Conservation (phyloP, 2,797 vertebrate genomes). For the Tapera naevia region DNA sequence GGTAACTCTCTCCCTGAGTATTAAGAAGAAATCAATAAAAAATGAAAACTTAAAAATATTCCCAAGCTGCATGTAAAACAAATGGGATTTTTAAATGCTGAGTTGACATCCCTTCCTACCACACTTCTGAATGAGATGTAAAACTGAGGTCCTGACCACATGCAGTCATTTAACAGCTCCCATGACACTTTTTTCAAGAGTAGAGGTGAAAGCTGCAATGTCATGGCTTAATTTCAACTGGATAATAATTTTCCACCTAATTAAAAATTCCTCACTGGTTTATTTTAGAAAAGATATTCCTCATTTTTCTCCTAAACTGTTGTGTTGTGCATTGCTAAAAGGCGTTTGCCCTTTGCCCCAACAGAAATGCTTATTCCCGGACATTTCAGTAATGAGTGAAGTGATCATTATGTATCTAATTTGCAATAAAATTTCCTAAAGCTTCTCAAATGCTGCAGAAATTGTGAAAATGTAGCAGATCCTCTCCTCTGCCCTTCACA, state of each 20-base stretch:
- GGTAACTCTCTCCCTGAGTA: not conserved
- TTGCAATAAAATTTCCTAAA: not conserved
- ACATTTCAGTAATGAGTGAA: not conserved
- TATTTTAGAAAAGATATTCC: not conserved
- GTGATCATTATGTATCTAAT: not conserved
- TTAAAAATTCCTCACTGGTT: conserved; percentile 5
- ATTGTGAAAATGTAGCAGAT: not conserved
- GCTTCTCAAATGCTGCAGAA: not conserved
- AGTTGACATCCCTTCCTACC: not conserved
- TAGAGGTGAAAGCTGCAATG: not conserved
- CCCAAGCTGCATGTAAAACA: not conserved
- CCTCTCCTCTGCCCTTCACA: not conserved
- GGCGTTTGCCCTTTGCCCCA: not conserved
- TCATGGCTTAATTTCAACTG: not conserved
- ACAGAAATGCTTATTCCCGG: not conserved
- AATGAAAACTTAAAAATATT: not conserved
- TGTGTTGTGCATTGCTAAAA: not conserved
- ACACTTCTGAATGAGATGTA: not conserved
- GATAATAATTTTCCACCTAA: not conserved
- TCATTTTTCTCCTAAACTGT: not conserved
- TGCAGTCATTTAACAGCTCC: not conserved
- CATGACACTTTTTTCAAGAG: not conserved
- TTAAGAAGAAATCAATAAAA: not conserved
- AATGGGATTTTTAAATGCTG: conserved; percentile 5
- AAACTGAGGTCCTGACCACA: not conserved